Percentiles rank a stretch among this genome's conserved stretches.
phyloP scores from a whole-genome alignment of 1,140 invertebrate species.

The Holotrichia oblita region DNA sequence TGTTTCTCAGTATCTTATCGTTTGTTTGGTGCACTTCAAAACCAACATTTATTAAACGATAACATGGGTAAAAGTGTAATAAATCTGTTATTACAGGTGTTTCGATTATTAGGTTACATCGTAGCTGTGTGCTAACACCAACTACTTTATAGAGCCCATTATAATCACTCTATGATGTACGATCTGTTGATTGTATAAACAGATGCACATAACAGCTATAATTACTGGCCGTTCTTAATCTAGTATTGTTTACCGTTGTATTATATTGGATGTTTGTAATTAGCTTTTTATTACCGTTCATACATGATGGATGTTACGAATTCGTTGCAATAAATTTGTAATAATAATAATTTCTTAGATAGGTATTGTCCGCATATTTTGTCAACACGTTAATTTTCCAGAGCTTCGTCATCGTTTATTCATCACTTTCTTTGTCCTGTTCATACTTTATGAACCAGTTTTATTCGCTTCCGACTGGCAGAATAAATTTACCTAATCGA shows the following conservation, averaged over 20 bases:
- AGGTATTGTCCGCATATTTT: too few relatives aligned
- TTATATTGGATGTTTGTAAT: too few relatives aligned
- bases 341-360: too few relatives aligned
- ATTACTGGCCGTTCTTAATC: background rate
- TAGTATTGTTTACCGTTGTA: too few relatives aligned
- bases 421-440: too few relatives aligned
- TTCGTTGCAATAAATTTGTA: too few relatives aligned
- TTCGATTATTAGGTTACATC: background rate
- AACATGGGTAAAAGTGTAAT: background rate
- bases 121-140: background rate
- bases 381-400: too few relatives aligned
- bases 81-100: constrained; percentile 13
- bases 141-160: background rate
- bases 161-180: background rate
- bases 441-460: constrained; percentile 5
- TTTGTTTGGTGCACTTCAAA: background rate
- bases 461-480: background rate
- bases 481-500: constrained; percentile 3
- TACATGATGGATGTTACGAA: too few relatives aligned
- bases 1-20: constrained; percentile 1
- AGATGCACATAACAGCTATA: background rate
- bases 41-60: background rate
- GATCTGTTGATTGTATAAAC: background rate
- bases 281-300: too few relatives aligned
- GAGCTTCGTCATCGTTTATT: too few relatives aligned